These are phyloP conservation scores for Tinea pellionella DNA, from an alignment of 2,888 invertebrate species.

Conservation along the genomic window DNA sequence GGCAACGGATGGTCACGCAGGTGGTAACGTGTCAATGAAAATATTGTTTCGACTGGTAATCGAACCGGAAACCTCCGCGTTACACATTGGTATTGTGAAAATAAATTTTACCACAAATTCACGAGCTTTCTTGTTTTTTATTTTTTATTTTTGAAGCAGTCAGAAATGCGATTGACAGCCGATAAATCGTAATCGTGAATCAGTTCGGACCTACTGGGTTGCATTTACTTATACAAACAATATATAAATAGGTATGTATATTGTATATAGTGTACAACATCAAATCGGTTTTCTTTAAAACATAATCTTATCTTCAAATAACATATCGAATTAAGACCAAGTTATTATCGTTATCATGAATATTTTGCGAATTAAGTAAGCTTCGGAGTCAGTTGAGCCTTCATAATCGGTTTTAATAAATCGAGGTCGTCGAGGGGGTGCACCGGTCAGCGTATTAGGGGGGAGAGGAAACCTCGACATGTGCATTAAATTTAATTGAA, in stretches of 20 bases:
- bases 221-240: not conserved
- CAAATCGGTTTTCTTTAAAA: not conserved
- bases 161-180: not conserved
- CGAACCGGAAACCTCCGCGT: too few relatives aligned
- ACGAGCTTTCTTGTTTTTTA: too few relatives aligned
- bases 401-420: constrained; percentile 37
- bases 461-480: constrained; percentile 25
- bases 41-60: too few relatives aligned
- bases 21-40: too few relatives aligned
- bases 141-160: not conserved
- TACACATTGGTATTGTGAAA: too few relatives aligned
- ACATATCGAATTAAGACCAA: constrained; percentile 2
- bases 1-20: too few relatives aligned
- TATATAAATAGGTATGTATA: too few relatives aligned
- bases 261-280: not conserved
- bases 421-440: constrained; percentile 26
- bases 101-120: too few relatives aligned
- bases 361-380: constrained; percentile 38
- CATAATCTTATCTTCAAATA: not conserved
- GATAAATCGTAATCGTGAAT: constrained; percentile 5
- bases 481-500: constrained; percentile 61
- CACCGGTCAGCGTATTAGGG: not conserved
- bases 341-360: constrained; percentile 26
- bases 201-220: not conserved
- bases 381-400: constrained; percentile 28